Evolutionary conservation across 2,888 invertebrate genomes (phyloP).

Genomic region (Agapostemon virescens): DNA sequence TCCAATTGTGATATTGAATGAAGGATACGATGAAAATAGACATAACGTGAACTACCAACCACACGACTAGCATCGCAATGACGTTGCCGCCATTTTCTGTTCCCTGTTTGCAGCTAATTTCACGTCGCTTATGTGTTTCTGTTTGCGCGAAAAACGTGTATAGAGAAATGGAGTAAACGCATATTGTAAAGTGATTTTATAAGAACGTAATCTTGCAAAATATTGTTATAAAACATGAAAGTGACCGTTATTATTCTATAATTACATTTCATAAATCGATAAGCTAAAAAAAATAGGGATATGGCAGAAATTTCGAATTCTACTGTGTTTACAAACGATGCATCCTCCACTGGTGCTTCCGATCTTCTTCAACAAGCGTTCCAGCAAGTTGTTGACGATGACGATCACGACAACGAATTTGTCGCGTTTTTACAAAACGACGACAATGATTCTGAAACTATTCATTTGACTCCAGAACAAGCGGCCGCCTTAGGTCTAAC

Average conservation of each 20-base stretch:
- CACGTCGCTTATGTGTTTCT: slow-evolving; percentile 61
- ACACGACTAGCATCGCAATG: neutral
- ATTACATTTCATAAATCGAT: slow-evolving; percentile 22
- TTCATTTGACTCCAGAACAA: slow-evolving; percentile 78
- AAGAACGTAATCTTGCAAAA: slow-evolving; percentile 33
- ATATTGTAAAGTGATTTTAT: slow-evolving; percentile 33
- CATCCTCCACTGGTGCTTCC: slow-evolving; percentile 67
- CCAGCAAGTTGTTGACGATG: slow-evolving; percentile 76
- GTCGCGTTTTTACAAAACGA: slow-evolving; percentile 76
- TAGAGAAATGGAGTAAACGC: slow-evolving; percentile 44
- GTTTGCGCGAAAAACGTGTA: slow-evolving; percentile 71
- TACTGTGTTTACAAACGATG: slow-evolving; percentile 74
- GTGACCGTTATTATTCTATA: slow-evolving; percentile 23
- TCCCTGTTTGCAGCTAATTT: slow-evolving; percentile 44
- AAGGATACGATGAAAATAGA: slow-evolving; percentile 29
- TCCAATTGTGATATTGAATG: slow-evolving; percentile 17
- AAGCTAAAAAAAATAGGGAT: slow-evolving; percentile 36
- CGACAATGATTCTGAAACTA: slow-evolving; percentile 74
- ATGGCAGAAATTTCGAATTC: slow-evolving; percentile 73
- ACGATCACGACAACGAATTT: slow-evolving; percentile 73
- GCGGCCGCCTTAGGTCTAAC: slow-evolving; percentile 78
- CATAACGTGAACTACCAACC: slow-evolving; percentile 37
- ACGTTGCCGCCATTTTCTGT: slow-evolving; percentile 44
- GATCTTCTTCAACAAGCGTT: slow-evolving; percentile 77
- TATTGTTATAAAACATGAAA: slow-evolving; percentile 46